phyloP scores from a whole-genome alignment of 2,888 invertebrate species.

The Ophion slaviceki region DNA sequence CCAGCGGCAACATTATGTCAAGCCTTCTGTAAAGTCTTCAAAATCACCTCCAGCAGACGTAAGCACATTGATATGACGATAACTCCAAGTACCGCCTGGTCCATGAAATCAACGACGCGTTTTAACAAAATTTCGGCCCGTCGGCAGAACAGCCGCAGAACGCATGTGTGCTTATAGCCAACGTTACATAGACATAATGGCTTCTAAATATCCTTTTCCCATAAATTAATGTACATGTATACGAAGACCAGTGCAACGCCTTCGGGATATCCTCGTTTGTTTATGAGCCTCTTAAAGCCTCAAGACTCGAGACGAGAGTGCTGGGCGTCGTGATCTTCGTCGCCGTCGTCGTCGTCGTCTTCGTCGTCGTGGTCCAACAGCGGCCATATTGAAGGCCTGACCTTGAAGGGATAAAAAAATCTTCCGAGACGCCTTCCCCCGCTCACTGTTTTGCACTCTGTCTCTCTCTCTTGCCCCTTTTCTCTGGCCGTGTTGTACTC shows the following conservation, averaged over 20 bases:
- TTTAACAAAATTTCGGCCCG: no score
- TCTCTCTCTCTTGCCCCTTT: slow-evolving; percentile 27
- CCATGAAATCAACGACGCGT: background rate
- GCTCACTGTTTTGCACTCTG: slow-evolving; percentile 50
- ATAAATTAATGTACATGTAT: slow-evolving; percentile 19
- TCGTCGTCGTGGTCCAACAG: slow-evolving; percentile 75
- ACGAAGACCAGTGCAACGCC: slow-evolving; percentile 63
- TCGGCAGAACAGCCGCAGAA: no score
- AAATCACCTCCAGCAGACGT: no score
- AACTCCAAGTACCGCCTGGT: no score
- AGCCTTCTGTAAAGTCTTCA: no score
- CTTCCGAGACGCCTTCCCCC: slow-evolving; percentile 72
- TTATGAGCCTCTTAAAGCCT: slow-evolving; percentile 76
- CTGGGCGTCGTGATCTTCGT: slow-evolving; percentile 43
- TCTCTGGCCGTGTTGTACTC: slow-evolving; percentile 24
- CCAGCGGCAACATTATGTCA: no score
- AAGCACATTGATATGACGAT: no score
- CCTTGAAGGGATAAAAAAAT: slow-evolving; percentile 80
- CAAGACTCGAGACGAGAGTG: slow-evolving; percentile 61
- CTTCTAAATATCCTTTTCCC: background rate
- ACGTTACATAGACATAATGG: background rate
- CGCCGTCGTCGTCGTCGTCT: slow-evolving; percentile 23
- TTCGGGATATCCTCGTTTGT: slow-evolving; percentile 70
- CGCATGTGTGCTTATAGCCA: no score
- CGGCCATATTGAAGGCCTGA: slow-evolving; percentile 80